phyloP scores from a whole-genome alignment of 2,888 invertebrate genomes.

The Baccha elongata region DNA sequence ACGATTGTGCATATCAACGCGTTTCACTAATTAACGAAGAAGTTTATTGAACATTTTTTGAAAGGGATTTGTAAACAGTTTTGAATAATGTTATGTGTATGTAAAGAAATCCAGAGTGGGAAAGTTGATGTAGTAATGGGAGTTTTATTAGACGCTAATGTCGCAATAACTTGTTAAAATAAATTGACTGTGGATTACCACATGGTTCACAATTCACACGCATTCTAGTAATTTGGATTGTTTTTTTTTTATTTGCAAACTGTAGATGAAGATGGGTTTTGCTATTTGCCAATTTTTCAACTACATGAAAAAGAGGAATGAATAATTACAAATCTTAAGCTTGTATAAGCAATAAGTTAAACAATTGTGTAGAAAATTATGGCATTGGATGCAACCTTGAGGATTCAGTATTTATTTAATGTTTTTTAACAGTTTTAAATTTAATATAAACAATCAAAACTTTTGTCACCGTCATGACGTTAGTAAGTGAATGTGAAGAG shows the following conservation, averaged over 20 bases:
- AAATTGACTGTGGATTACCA: slow-evolving; percentile 16
- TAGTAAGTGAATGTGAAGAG: no score
- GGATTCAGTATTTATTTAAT: no score
- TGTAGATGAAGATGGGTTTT: not conserved
- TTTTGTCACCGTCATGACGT: no score
- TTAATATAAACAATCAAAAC: no score
- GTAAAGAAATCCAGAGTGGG: slow-evolving; percentile 6
- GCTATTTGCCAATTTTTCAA: not conserved
- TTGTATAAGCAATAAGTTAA: no score
- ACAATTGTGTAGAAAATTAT: no score
- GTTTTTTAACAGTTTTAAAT: no score
- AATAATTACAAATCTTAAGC: no score
- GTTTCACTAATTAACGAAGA: slow-evolving; percentile 64
- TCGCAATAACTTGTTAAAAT: slow-evolving; percentile 13
- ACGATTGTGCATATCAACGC: slow-evolving; percentile 65
- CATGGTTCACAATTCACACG: slow-evolving; percentile 18
- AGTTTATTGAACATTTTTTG: slow-evolving; percentile 64
- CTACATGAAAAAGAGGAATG: no score
- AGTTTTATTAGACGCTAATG: slow-evolving; percentile 45
- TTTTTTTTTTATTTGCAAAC: slow-evolving; percentile 15
- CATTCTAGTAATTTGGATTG: slow-evolving; percentile 23
- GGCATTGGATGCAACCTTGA: no score
- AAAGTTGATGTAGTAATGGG: slow-evolving; percentile 39
- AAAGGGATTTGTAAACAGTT: slow-evolving; percentile 39
- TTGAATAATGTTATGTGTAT: slow-evolving; percentile 31